Conservation (phyloP, 2,797 vertebrate species). For the Trematomus bernacchii region DNA sequence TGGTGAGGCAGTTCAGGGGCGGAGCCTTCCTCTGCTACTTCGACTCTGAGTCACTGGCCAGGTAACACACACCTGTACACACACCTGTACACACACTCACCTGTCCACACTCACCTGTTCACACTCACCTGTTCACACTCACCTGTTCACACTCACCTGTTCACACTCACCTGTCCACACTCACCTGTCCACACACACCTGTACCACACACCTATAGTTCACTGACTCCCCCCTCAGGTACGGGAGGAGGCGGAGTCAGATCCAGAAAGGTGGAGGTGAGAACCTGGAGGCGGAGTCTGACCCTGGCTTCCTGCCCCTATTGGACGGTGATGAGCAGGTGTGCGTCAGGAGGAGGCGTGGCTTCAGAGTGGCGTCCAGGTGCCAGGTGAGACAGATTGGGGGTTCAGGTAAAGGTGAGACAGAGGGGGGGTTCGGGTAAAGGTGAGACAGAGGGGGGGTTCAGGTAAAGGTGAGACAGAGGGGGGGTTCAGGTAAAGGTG, state of each 20-base stretch:
- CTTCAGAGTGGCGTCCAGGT: conserved; percentile 86
- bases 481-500: too few relatives aligned
- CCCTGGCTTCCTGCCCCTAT: conserved; percentile 68
- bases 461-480: too few relatives aligned
- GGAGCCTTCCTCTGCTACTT: conserved; percentile 90
- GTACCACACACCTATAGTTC: too few relatives aligned
- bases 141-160: neutral
- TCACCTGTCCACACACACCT: neutral
- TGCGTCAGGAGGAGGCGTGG: conserved; percentile 49
- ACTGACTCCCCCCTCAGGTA: conserved; percentile 46
- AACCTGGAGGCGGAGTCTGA: conserved; percentile 40
- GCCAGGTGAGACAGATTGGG: too few relatives aligned
- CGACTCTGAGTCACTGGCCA: conserved; percentile 86
- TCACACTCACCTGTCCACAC: neutral
- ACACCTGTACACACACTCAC: neutral
- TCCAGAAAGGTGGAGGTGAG: conserved; percentile 16
- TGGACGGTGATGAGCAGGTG: conserved; percentile 66
- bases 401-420: too few relatives aligned
- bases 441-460: too few relatives aligned
- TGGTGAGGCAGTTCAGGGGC: conserved; percentile 90
- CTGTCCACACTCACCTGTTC: neutral
- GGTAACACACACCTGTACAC: conserved; percentile 38
- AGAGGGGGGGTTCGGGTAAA: too few relatives aligned
- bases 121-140: neutral
- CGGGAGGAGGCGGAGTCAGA: conserved; percentile 60